Percentiles rank a stretch among this genome's conserved stretches.
phyloP scores from a whole-genome alignment of 1,140 invertebrate species.

The Pomacea maculata region DNA sequence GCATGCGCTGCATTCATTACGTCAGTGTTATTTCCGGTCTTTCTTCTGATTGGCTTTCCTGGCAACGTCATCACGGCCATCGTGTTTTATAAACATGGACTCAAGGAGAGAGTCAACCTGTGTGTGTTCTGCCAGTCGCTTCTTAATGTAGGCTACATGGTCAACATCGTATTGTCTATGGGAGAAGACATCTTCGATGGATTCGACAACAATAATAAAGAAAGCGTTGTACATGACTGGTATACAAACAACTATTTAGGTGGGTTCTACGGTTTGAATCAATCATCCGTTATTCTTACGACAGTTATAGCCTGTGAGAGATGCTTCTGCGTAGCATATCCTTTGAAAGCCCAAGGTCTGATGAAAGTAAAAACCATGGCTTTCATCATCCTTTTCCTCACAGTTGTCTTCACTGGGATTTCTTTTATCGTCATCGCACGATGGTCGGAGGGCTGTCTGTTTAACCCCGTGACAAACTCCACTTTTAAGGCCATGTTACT shows the following conservation, averaged over 20 bases:
- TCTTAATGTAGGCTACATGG: neutral
- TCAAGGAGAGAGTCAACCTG: neutral
- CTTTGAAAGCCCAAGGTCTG: neutral
- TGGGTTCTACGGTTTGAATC: neutral
- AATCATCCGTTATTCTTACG: neutral
- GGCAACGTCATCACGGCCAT: too few species aligned
- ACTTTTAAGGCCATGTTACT: neutral
- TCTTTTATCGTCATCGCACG: neutral
- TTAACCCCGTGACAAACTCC: neutral
- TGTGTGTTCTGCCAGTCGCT: neutral
- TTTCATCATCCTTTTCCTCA: neutral
- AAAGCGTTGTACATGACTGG: neutral
- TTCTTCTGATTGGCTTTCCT: neutral
- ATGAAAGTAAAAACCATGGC: neutral
- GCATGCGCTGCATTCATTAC: neutral
- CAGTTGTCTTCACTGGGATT: neutral
- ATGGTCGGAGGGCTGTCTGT: neutral
- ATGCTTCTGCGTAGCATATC: neutral
- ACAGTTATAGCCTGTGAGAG: slow-evolving; percentile 1
- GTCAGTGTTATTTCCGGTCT: neutral
- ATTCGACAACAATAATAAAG: neutral
- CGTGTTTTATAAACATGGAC: too few species aligned
- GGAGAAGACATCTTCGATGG: neutral
- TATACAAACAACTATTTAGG: neutral
- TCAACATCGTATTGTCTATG: neutral